Evolutionary conservation across 2,797 vertebrate genomes (phyloP).

Genomic region (Labroides dimidiatus): DNA sequence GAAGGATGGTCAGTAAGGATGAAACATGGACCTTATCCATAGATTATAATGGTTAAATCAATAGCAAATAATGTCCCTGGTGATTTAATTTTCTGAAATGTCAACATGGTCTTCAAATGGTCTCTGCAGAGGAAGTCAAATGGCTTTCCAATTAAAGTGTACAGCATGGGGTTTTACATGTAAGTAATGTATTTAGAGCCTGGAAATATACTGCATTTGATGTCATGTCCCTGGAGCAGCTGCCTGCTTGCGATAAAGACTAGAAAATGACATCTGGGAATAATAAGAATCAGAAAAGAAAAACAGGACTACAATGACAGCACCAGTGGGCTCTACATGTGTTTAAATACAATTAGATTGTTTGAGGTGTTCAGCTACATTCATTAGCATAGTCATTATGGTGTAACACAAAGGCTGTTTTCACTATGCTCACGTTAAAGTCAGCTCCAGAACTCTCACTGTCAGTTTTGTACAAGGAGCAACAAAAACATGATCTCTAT

Average conservation of each 20-base stretch:
- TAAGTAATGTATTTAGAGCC: background rate
- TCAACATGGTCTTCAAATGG: slow-evolving; percentile 26
- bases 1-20: slow-evolving; percentile 48
- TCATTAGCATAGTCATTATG: slow-evolving; percentile 35
- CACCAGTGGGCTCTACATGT: slow-evolving; percentile 3
- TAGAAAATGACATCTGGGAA: slow-evolving; percentile 16
- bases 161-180: background rate
- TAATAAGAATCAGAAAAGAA: slow-evolving; percentile 26
- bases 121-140: background rate
- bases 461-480: background rate
- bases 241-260: slow-evolving; percentile 45
- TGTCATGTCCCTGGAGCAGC: slow-evolving; percentile 23
- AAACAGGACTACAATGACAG: slow-evolving; percentile 2
- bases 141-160: slow-evolving; percentile 1
- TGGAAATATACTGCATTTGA: background rate
- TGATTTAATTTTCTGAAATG: slow-evolving; percentile 48
- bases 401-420: background rate
- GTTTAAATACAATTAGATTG: slow-evolving; percentile 16
- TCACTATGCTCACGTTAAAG: slow-evolving; percentile 18
- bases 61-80: slow-evolving; percentile 40
- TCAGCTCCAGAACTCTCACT: background rate
- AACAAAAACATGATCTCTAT: background rate
- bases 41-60: slow-evolving; percentile 46
- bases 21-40: slow-evolving; percentile 18
- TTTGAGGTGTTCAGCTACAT: slow-evolving; percentile 13